Evolutionary conservation across 2,797 vertebrate genomes (phyloP), one percentile per base, ranked within the genome.

Genomic region (Leucoraja ocellata): DNA sequence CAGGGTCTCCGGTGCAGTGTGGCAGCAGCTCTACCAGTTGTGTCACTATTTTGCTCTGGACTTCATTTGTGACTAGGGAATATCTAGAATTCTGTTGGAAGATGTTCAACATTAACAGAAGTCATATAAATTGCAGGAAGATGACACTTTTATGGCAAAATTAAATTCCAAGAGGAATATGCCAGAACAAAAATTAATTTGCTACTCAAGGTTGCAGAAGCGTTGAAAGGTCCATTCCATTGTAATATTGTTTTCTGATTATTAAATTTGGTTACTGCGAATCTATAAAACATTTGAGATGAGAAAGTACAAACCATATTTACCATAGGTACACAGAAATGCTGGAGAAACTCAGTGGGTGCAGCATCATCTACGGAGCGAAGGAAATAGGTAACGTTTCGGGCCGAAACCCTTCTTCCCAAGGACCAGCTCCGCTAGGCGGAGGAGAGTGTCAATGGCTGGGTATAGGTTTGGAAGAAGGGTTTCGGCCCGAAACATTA

Each of bases 11-110:
- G 46, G 46, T 0, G 4, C 4, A 5, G 46, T 54, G 46, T 5
- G 46, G 46, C 46, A 54, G 46, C 46, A 54, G 46, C 46, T 54
- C 46, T 5, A 54, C 46, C 46, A 54, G 46, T 54, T 54, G 4
- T 54, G 46, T 54, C 46, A 54, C 46, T 54, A 54, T 54, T 54
- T 54, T 6, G 4, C 46, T 5, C 46, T 54, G 46, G 46, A 54
- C 13, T 65, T 1, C 14, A 61, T n/a, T 63, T n/a, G 61, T 88
- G n/a, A 68, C n/a, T 18, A 88, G 83, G n/a, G 25, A 86, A 14
- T 58, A 58, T 86, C 54, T 65, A 65, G 61, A 88, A 88, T 88
- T 65, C n/a, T 65, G 61, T 88, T 88, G 65, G 61, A 88, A 88
- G 84, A 36, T 21, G n/a, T 13, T 61, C 83, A 61, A 58, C 14